A percentile compares a stretch with the other conserved stretches of the same genome.
These are phyloP conservation scores for Bolborhynchus lineola DNA, from an alignment of 2,113 vertebrate species.

Conservation along the genomic window DNA sequence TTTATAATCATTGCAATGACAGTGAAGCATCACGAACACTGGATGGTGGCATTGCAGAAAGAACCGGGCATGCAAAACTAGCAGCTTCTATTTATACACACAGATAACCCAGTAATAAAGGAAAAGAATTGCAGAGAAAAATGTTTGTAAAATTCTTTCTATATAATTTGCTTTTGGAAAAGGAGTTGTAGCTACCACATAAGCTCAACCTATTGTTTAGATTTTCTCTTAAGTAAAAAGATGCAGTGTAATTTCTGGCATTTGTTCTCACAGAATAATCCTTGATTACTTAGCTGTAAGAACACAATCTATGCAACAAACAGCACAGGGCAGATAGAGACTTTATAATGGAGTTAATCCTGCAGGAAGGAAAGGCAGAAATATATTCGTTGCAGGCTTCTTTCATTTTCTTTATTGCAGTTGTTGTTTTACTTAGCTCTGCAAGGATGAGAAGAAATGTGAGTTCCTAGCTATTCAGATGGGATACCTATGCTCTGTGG, in stretches of 20 bases:
- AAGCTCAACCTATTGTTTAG: background rate
- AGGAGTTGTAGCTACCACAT: background rate
- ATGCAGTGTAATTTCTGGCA: background rate
- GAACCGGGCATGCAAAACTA: background rate
- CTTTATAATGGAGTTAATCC: background rate
- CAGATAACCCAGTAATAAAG: background rate
- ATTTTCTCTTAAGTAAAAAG: constrained; percentile 10
- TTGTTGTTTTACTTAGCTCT: background rate
- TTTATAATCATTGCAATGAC: background rate
- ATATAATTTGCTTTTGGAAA: background rate
- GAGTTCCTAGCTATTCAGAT: background rate
- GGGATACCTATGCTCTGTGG: background rate
- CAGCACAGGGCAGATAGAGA: background rate
- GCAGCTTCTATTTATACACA: background rate
- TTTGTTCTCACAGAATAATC: constrained; percentile 17
- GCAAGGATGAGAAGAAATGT: background rate
- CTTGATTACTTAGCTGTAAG: constrained; percentile 2
- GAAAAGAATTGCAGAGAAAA: background rate
- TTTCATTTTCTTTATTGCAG: background rate
- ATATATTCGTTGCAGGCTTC: background rate
- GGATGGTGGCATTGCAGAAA: constrained; percentile 50
- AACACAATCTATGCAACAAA: background rate
- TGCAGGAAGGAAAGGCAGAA: background rate
- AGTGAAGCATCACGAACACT: constrained; percentile 3
- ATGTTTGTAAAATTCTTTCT: background rate